Evolutionary conservation across 2,797 vertebrate genomes (phyloP), one percentile per base, ranked within the genome.

Genomic region (Pagetopsis macropterus): DNA sequence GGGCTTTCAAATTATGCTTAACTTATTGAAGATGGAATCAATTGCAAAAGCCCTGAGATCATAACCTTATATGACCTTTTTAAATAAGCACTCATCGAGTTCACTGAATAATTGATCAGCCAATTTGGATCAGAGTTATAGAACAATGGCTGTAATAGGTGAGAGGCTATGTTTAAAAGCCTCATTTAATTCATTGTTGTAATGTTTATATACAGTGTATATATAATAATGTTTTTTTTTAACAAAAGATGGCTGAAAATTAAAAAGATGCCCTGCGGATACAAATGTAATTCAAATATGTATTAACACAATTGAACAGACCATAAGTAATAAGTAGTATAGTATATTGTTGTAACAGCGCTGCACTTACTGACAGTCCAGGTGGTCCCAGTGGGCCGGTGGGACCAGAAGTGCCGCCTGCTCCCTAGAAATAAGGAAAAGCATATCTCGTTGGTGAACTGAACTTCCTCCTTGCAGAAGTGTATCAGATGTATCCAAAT

Each of bases 281-380:
- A 55, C n/a, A 62, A 46, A 40, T 45, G 1, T 5, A n/a, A 45
- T 50, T 50, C 10, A 19, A 6, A 21, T 56, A n/a, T 66, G 33
- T 16, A 44, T 43, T 50, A 17, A n/a, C 9, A 23, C 31, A 14
- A 62, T n/a, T 2, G 17, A 41, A 37, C 11, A 19, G 7, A 31
- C 52, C 23, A 54, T 15, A 31, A 19, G 60, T 19, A 48, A 48
- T 27, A 27, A 27, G 27, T 27, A 15, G 44, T 23, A 23, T 23
- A 23, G 23, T 23, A 62, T 21, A 40, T 21, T 19, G 1, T 41
- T 65, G 9, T 62, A 62, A 67, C 3, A 55, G 17, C 10, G 70
- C 12, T 46, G 19, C 23, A 95, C 95, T 96, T 92, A 98, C 97
- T 19, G 86, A 79, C 19, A 97, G 92, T 13, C 97, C 97, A 0